These are phyloP conservation scores for Acrobasis repandana DNA, from an alignment of 2,888 invertebrate species.

Conservation along the genomic window DNA sequence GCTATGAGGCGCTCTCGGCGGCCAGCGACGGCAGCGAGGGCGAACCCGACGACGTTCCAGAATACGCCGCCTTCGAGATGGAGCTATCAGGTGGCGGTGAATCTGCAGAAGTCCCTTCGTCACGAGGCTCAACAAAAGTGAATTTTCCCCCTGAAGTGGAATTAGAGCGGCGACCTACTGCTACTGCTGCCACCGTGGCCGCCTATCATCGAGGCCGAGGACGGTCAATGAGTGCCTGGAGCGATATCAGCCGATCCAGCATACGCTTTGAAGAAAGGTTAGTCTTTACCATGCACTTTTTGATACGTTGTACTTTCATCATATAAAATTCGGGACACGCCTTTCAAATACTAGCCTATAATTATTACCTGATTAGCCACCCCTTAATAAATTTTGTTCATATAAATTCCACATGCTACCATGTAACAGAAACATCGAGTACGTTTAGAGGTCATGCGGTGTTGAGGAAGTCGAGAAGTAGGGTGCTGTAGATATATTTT, in stretches of 20 bases:
- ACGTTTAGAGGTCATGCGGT: constrained; percentile 41
- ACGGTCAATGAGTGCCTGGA: constrained; percentile 94
- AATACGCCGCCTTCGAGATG: constrained; percentile 74
- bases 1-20: constrained; percentile 77
- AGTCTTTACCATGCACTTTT: constrained; percentile 35
- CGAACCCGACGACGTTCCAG: constrained; percentile 68
- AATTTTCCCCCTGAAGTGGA: constrained; percentile 85
- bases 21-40: constrained; percentile 77
- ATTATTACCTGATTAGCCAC: no score
- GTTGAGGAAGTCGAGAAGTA: constrained; percentile 33
- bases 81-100: constrained; percentile 71
- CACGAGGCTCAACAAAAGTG: constrained; percentile 83
- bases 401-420: constrained; percentile 24
- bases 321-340: no score
- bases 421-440: background rate
- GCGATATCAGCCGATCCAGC: constrained; percentile 92
- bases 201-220: constrained; percentile 83
- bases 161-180: constrained; percentile 73
- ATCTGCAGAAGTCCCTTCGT: constrained; percentile 70
- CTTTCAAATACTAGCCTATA: no score
- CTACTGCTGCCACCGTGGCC: constrained; percentile 68
- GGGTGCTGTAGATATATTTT: constrained; percentile 33
- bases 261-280: constrained; percentile 91
- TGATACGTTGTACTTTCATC: no score
- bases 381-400: background rate